Evolutionary conservation across 2,888 invertebrate species (phyloP).

Genomic region (Mantis religiosa): DNA sequence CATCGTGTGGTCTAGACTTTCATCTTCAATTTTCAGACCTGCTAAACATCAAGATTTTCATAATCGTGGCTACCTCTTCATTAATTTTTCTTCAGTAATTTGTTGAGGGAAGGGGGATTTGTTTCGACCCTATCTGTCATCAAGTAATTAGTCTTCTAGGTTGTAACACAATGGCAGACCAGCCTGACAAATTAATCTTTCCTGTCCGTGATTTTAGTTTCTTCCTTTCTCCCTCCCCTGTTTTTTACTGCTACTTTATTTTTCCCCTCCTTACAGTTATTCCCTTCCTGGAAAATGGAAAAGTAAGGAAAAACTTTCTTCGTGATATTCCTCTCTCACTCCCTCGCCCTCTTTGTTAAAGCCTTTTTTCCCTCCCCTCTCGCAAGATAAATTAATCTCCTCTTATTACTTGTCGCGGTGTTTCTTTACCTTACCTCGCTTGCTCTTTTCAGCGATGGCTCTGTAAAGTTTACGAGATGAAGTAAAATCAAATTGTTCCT

Average conservation of each 20-base stretch:
- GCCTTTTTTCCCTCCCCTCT: background rate
- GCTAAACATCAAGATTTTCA: too few relatives aligned
- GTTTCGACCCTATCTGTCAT: background rate
- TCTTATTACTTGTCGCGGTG: background rate
- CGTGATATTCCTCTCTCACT: background rate
- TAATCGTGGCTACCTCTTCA: background rate
- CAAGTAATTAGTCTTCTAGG: background rate
- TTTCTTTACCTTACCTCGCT: background rate
- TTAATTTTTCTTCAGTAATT: background rate
- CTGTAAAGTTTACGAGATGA: background rate
- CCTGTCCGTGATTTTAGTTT: background rate
- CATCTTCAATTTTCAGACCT: too few relatives aligned
- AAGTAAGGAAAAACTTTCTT: background rate
- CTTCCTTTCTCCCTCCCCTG: too few relatives aligned
- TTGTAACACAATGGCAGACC: background rate
- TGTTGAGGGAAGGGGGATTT: background rate
- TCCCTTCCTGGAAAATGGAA: background rate
- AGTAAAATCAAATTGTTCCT: background rate
- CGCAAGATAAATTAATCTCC: background rate
- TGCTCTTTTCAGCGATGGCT: background rate
- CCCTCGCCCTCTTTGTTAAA: background rate
- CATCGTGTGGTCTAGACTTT: too few relatives aligned
- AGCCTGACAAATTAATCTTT: background rate
- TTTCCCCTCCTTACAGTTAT: background rate
- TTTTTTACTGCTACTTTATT: background rate